Evolutionary conservation across 2,797 vertebrate species (phyloP).

Genomic region (Alcedo atthis): DNA sequence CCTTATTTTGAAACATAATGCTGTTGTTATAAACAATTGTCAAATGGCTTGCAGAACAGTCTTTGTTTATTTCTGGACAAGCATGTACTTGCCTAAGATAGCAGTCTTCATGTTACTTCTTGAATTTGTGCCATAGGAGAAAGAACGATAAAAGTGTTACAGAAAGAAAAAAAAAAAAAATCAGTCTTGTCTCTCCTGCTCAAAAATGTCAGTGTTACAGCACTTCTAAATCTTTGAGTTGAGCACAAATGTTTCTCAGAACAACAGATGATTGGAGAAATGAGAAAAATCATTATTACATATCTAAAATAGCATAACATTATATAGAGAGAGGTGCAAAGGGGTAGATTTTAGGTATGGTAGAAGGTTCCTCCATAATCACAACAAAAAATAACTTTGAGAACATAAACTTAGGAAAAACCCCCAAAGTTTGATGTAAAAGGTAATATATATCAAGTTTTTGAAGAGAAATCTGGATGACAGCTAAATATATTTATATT

Average conservation of each 20-base stretch:
- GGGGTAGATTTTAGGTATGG: background rate
- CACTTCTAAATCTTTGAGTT: background rate
- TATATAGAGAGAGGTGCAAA: background rate
- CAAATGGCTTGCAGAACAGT: background rate
- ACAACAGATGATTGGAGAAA: background rate
- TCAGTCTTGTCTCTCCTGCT: slow-evolving; percentile 8
- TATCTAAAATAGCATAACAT: background rate
- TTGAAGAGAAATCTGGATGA: background rate
- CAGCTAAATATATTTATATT: background rate
- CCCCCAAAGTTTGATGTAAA: background rate
- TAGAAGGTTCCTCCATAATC: background rate
- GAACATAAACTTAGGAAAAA: background rate
- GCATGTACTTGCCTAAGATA: background rate
- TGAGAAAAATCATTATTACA: background rate
- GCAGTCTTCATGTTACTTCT: background rate
- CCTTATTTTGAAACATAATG: background rate
- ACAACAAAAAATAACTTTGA: background rate
- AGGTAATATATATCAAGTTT: background rate
- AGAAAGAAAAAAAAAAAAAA: background rate
- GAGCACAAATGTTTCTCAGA: background rate
- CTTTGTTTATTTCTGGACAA: slow-evolving; percentile 23
- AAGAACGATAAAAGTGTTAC: background rate
- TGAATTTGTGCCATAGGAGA: background rate
- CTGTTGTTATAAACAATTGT: background rate
- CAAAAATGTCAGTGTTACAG: slow-evolving; percentile 1